Evolutionary conservation across 2,113 vertebrate genomes (phyloP), one percentile per base, ranked within the genome.

Genomic region (Bombycilla garrulus): DNA sequence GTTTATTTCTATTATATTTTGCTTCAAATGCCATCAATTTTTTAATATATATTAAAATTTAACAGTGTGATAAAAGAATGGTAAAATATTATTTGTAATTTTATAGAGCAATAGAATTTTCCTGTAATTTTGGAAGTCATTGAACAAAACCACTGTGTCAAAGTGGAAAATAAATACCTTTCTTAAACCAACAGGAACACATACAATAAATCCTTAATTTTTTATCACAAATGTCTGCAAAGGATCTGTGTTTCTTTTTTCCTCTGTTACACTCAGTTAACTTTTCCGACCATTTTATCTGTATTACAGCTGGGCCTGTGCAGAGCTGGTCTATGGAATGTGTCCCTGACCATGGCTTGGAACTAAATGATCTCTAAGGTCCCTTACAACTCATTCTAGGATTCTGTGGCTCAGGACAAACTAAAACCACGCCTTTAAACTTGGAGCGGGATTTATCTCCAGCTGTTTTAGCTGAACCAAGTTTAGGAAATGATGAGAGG

Each of bases 151-250:
- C 17, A 3, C 9, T 42, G 9, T 23, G 47, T 36, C 19, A 36
- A 71, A 89, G 11, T 7, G 15, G 19, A 26, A 11, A 36, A 44
- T 15, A 56, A 81, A 40, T 26, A 28, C 11, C 3, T 40, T 64
- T 35, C 25, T 76, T n/a, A 51, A 69, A 86, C 38, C 0, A 0
- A 53, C 12, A 81, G 51, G 4, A 80, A 1, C 19, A 65, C 2
- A 8, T 3, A 13, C 0, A 42, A 31, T 42, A 58, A n/a, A 61
- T n/a, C 7, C 38, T 56, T 33, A 28, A 10, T 17, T 8, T 23
- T 45, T 69, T 10, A 38, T 44, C 8, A 16, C 21, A 64, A 42
- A 54, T 54, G 2, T 19, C 61, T 81, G 14, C 17, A 64, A 26
- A n/a, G 38, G 36, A 73, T 42, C 16, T 35, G 21, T 48, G 21